These are phyloP conservation scores for Cosmopolites sordidus DNA, from an alignment of 2,888 invertebrate genomes.

Conservation along the genomic window DNA sequence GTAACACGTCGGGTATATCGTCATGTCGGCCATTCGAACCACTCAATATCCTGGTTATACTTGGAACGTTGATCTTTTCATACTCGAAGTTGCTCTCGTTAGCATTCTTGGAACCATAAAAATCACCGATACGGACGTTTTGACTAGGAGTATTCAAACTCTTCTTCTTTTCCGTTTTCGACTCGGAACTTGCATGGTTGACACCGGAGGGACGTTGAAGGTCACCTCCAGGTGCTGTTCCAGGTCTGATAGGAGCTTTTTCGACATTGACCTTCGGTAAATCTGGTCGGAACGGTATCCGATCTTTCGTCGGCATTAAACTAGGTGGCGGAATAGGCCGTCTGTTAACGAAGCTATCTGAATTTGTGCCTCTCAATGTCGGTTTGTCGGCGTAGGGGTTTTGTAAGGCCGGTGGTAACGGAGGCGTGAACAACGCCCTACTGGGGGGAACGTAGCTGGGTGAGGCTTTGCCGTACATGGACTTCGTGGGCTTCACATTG, in stretches of 20 bases:
- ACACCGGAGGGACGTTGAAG: slow-evolving; percentile 6
- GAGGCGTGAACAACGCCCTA: slow-evolving; percentile 71
- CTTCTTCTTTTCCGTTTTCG: slow-evolving; percentile 59
- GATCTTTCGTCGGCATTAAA: slow-evolving; percentile 73
- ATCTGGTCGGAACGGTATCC: slow-evolving; percentile 77
- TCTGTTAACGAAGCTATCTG: slow-evolving; percentile 64
- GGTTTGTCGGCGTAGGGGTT: slow-evolving; percentile 89
- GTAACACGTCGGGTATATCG: slow-evolving; percentile 72
- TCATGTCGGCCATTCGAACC: slow-evolving; percentile 82
- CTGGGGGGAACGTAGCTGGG: slow-evolving; percentile 82
- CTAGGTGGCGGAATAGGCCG: slow-evolving; percentile 81
- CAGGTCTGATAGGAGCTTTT: slow-evolving; percentile 33
- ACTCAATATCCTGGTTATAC: slow-evolving; percentile 78
- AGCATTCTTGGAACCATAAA: slow-evolving; percentile 42
- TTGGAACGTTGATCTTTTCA: slow-evolving; percentile 58
- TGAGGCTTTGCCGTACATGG: slow-evolving; percentile 62
- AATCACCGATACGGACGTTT: slow-evolving; percentile 51
- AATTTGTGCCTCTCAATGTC: slow-evolving; percentile 65
- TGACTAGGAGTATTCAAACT: slow-evolving; percentile 72
- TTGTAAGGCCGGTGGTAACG: slow-evolving; percentile 75
- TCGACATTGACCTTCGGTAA: slow-evolving; percentile 48
- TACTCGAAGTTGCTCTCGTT: slow-evolving; percentile 48
- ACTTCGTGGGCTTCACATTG: slow-evolving; percentile 59
- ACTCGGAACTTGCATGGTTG: slow-evolving; percentile 24
- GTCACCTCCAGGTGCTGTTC: slow-evolving; percentile 20